A percentile compares a stretch with the other conserved stretches of the same genome.
These are phyloP conservation scores for Schizothorax lantsangensis DNA, from an alignment of 2,797 vertebrate species.

Conservation along the genomic window DNA sequence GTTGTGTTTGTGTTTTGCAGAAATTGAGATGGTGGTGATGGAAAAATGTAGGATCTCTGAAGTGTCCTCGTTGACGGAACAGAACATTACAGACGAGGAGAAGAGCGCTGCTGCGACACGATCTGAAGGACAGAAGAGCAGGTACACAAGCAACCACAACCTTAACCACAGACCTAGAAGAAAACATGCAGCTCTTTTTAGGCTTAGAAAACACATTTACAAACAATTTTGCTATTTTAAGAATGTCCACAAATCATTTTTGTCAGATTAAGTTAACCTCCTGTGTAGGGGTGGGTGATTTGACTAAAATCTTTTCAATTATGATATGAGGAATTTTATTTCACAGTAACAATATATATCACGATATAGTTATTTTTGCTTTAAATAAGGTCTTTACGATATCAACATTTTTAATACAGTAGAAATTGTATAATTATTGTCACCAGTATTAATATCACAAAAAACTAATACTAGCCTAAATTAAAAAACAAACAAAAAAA, in stretches of 20 bases:
- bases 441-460: too few species aligned
- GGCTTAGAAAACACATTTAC: background rate
- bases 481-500: too few species aligned
- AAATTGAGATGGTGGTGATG: constrained; percentile 99
- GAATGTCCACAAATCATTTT: background rate
- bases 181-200: background rate
- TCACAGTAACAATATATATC: too few species aligned
- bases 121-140: constrained; percentile 75
- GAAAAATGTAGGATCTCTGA: constrained; percentile 89
- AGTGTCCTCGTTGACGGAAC: constrained; percentile 81
- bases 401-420: too few species aligned
- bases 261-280: background rate
- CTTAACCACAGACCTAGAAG: background rate
- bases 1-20: constrained; percentile 69
- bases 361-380: too few species aligned
- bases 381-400: too few species aligned
- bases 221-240: background rate
- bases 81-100: constrained; percentile 97
- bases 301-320: too few species aligned
- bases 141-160: constrained; percentile 66
- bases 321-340: too few species aligned
- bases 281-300: background rate
- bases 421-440: too few species aligned
- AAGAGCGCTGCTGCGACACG: constrained; percentile 89
- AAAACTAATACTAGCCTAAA: too few species aligned